These are phyloP conservation scores for Conomelus anceps DNA, from an alignment of 2,888 invertebrate genomes.

Conservation along the genomic window DNA sequence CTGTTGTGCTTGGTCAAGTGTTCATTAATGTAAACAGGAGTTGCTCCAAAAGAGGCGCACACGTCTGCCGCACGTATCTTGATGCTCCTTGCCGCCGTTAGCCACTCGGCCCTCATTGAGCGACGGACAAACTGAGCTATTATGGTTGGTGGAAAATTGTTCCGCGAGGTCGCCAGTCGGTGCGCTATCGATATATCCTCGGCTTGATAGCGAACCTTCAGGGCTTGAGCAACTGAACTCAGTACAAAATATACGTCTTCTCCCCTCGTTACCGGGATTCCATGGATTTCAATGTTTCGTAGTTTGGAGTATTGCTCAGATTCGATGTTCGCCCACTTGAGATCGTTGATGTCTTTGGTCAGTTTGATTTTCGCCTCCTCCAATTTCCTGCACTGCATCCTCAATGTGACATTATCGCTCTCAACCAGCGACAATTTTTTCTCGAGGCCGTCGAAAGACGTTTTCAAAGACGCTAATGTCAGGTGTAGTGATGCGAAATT, in stretches of 20 bases:
- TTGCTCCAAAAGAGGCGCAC: background rate
- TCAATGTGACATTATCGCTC: background rate
- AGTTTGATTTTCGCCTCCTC: background rate
- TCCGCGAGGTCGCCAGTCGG: background rate
- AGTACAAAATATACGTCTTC: conserved; percentile 3
- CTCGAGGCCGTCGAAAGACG: background rate
- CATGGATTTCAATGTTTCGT: conserved; percentile 9
- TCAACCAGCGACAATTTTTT: background rate
- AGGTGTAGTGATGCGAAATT: background rate
- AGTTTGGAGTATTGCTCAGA: conserved; percentile 6
- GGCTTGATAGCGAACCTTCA: background rate
- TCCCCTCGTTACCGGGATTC: background rate
- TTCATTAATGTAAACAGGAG: conserved; percentile 7
- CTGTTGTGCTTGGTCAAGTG: conserved; percentile 15
- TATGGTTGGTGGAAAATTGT: background rate
- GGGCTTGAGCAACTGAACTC: background rate
- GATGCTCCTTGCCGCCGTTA: background rate
- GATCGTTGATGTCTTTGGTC: background rate
- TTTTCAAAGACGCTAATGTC: background rate
- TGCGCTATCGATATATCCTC: conserved; percentile 9
- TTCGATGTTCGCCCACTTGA: background rate
- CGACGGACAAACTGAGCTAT: background rate
- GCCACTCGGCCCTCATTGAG: background rate
- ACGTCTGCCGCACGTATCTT: background rate
- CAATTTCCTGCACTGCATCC: background rate